phyloP scores from a whole-genome alignment of 1,140 invertebrate genomes.

The Pseudomyrmex gracilis region DNA sequence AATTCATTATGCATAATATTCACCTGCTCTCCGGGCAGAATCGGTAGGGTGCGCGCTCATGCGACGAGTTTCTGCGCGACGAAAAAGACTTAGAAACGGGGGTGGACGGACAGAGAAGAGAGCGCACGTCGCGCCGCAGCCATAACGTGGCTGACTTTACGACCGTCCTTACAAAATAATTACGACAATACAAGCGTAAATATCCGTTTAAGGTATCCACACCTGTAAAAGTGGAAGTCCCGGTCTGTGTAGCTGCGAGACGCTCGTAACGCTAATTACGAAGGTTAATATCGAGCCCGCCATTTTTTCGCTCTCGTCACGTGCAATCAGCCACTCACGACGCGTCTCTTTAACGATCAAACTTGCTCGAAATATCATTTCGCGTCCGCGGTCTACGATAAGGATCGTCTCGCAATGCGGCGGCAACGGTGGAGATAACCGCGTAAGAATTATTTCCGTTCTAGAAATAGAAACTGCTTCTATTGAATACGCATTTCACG shows the following conservation, averaged over 20 bases:
- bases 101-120: constrained; percentile 15
- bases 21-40: constrained; percentile 63
- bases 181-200: constrained; percentile 76
- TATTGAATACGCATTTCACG: constrained; percentile 3
- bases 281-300: constrained; percentile 68
- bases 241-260: not conserved
- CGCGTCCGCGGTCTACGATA: constrained; percentile 12
- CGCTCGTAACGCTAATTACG: constrained; percentile 73
- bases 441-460: constrained; percentile 27
- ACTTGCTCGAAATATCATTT: constrained; percentile 32
- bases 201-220: constrained; percentile 72
- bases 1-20: constrained; percentile 77
- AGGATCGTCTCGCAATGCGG: constrained; percentile 21
- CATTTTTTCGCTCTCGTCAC: constrained; percentile 43
- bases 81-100: constrained; percentile 55
- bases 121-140: constrained; percentile 11
- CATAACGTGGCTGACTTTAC: constrained; percentile 75
- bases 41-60: constrained; percentile 53
- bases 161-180: constrained; percentile 75
- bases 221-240: constrained; percentile 55
- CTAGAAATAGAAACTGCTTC: constrained; percentile 16
- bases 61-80: constrained; percentile 44
- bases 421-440: constrained; percentile 7
- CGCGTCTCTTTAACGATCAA: constrained; percentile 43
- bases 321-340: constrained; percentile 56